phyloP scores from a whole-genome alignment of 2,888 invertebrate species.

The Polydrusus tereticollis region DNA sequence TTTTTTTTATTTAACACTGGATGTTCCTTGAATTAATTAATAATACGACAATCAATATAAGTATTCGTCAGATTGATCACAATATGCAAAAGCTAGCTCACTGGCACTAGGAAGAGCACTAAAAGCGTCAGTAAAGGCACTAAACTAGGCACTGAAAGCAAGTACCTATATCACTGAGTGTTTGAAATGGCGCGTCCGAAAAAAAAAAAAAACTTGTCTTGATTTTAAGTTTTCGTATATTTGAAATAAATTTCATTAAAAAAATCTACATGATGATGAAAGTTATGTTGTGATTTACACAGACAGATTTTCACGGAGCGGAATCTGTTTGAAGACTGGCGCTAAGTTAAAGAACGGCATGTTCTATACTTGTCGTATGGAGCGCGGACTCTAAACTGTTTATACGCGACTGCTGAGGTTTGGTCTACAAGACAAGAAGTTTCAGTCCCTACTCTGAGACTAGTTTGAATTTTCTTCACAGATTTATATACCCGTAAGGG shows the following conservation, averaged over 20 bases:
- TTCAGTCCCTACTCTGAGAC: conserved; percentile 41
- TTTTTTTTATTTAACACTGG: neutral
- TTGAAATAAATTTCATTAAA: neutral
- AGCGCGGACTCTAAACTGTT: conserved; percentile 45
- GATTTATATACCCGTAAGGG: neutral
- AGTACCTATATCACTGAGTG: conserved; percentile 7
- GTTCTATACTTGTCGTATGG: conserved; percentile 38
- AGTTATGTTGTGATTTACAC: neutral
- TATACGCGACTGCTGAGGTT: conserved; percentile 44
- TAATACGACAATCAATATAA: neutral
- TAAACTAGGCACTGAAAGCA: conserved; percentile 11
- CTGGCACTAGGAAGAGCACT: conserved; percentile 13
- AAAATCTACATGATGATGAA: neutral
- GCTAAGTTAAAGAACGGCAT: conserved; percentile 38
- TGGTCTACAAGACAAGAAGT: conserved; percentile 43
- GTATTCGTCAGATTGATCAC: neutral
- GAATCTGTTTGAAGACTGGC: conserved; percentile 40
- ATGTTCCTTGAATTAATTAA: neutral
- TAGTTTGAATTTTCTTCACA: neutral
- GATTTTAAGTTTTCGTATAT: neutral
- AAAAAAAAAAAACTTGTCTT: neutral
- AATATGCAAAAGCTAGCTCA: neutral
- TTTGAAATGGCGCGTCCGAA: neutral
- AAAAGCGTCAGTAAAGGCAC: conserved; percentile 1
- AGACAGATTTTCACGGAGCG: conserved; percentile 27